Evolutionary conservation across 2,113 vertebrate genomes (phyloP).

Genomic region (Panthera leo): DNA sequence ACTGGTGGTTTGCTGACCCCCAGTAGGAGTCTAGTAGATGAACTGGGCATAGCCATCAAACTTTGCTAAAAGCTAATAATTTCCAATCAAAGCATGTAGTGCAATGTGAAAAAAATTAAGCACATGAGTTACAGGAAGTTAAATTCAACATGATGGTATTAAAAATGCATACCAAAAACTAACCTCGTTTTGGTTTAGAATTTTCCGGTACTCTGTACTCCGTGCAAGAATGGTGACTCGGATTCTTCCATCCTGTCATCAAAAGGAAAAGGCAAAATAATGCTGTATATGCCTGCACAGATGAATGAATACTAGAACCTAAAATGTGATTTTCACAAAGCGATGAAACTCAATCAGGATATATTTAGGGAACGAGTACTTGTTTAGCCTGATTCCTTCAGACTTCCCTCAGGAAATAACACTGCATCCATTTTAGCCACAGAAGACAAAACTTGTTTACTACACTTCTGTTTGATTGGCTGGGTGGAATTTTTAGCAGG

Average conservation of each 20-base stretch:
- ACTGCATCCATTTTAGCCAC: background rate
- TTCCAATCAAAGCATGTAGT: background rate
- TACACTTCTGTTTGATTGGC: background rate
- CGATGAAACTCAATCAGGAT: background rate
- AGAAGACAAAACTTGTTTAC: background rate
- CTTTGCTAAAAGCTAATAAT: background rate
- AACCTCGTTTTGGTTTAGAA: slow-evolving; percentile 97
- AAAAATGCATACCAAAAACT: slow-evolving; percentile 56
- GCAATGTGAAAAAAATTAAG: background rate
- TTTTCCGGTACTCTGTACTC: slow-evolving; percentile 96
- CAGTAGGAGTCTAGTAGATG: background rate
- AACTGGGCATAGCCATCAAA: background rate
- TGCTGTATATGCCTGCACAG: background rate
- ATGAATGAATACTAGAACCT: background rate
- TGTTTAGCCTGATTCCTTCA: background rate
- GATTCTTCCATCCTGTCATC: slow-evolving; percentile 91
- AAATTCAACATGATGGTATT: background rate
- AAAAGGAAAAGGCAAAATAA: slow-evolving; percentile 63
- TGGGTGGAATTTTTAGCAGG: background rate
- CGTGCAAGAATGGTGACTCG: slow-evolving; percentile 95
- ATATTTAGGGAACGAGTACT: background rate
- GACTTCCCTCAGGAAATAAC: background rate
- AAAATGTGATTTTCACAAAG: background rate
- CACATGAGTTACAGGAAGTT: background rate
- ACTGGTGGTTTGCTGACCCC: background rate